Evolutionary conservation across 1,140 invertebrate species (phyloP).

Genomic region (Mamestra configurata): DNA sequence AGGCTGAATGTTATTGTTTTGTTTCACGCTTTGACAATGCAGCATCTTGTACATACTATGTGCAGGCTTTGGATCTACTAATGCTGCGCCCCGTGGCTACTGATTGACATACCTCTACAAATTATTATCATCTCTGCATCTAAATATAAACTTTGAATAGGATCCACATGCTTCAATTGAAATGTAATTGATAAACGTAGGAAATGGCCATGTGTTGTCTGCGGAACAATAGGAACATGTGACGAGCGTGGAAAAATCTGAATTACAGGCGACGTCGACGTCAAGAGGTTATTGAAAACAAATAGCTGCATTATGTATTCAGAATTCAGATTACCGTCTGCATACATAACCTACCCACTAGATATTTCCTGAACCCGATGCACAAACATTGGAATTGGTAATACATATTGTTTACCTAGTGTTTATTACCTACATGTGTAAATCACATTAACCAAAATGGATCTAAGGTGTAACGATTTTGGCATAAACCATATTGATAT

Average conservation of each 20-base stretch:
- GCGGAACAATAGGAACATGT: conserved; percentile 2
- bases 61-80: conserved; percentile 43
- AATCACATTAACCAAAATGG: conserved; percentile 8
- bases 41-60: conserved; percentile 42
- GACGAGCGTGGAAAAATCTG: conserved; percentile 25
- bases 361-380: conserved; percentile 14
- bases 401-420: neutral
- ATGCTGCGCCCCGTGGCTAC: neutral
- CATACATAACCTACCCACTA: neutral
- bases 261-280: neutral
- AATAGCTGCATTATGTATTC: conserved; percentile 1
- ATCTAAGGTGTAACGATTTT: neutral
- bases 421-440: conserved; percentile 13
- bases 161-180: neutral
- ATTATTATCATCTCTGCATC: neutral
- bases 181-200: conserved; percentile 15
- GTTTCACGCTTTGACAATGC: conserved; percentile 61
- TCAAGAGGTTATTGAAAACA: conserved; percentile 23
- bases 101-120: neutral
- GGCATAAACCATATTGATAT: neutral
- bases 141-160: conserved; percentile 21
- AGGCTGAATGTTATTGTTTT: conserved; percentile 74
- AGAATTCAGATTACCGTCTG: conserved; percentile 6
- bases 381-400: neutral
- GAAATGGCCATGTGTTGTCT: neutral